Base-by-base conservation (phyloP, 1,140 invertebrate genomes). In the Bombus confusus region DNA sequence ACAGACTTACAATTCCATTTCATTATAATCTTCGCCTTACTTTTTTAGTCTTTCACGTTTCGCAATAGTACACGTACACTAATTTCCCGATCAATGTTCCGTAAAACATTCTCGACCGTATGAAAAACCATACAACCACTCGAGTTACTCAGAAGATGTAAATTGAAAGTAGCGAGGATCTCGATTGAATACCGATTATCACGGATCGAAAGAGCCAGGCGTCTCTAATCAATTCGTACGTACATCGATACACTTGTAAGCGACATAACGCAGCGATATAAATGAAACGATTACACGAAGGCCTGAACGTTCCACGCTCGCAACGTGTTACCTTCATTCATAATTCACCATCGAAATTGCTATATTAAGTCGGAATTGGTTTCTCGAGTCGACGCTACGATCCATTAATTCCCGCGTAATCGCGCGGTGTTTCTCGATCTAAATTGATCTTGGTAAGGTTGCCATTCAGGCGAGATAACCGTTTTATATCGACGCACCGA, bases 401-500 rank as follows among this genome's bases (percentile, higher is more conserved):
- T 39, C 43, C 31, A 62, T 64, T 76, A 76, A 83, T 73, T 83
- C 31, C 43, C 31, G n/a, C 34, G 34, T 66, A 41, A 66, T 83
- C 39, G 72, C 28, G 9, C 25, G 9, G 25, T 37, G 72, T 34
- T 66, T 47, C 59, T 4, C 74, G 41, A 83, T 69, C 47, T 28
- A 31, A 41, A 37, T 57, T n/a, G 72, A 80, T 80, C 66, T 28
- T 71, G 80, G 78, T 83, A 83, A 83, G 64, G 57, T 28, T 37
- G 25, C 41, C 47, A 39, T 80, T 41, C 43, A 25, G 41, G 52
- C 34, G 74, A 9, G 62, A 57, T 64, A 69, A 83, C 75, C 75
- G 39, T 75, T 57, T 69, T 68, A 34, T 43, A 75, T 64, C 75
- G 69, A 71, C 34, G n/a, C 22, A 43, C 39, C 39, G 64, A 68